Base-by-base conservation (phyloP, 2,888 invertebrate genomes). In the Metacarcinus magister region DNA sequence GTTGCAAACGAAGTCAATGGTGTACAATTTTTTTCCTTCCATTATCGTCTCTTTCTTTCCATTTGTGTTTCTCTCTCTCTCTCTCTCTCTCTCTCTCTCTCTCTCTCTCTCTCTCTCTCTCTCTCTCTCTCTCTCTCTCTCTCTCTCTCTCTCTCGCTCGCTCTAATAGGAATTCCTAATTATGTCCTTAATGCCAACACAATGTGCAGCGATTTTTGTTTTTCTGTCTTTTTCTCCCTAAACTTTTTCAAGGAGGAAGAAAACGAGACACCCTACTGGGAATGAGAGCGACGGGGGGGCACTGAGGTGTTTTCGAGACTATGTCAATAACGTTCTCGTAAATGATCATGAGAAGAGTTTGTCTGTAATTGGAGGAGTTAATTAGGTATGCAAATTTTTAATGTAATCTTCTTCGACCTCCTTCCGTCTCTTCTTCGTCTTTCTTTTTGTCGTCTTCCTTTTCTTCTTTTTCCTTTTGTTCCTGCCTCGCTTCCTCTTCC, bases 21-120 rank as follows among this genome's bases (percentile, higher is more conserved):
- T 54, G 3, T 54, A 0, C 16, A 0, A 0, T 54, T 54, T 54
- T 54, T 46, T 46, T 46, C 4, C 46, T 46, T 46, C 46, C 46
- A 7, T 46, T 46, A 46, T 46, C 10, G 5, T 10, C 10, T 54
- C 54, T 54, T 7, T 10, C 10, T 54, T 16, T 67, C 7, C 5
- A 1, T 67, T 19, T 67, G 1, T n/a, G 1, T 67, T n/a, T 67
- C n/a, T n/a, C n/a, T 67, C 67, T 67, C 67, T 67, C n/a, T n/a
- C 67, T n/a, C 67, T 67, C 67, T 67, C 67, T 67, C 67, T 67
- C 67, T 67, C n/a, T 67, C 67, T 67, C 67, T 67, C 67, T 67
- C 67, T 67, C 67, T 67, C 67, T 67, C 67, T 67, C 67, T 67
- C 67, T 67, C 67, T 67, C 67, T 67, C 67, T 67, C 67, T 67